Evolutionary conservation across 2,888 invertebrate genomes (phyloP).

Genomic region (Eupithecia centaureata): DNA sequence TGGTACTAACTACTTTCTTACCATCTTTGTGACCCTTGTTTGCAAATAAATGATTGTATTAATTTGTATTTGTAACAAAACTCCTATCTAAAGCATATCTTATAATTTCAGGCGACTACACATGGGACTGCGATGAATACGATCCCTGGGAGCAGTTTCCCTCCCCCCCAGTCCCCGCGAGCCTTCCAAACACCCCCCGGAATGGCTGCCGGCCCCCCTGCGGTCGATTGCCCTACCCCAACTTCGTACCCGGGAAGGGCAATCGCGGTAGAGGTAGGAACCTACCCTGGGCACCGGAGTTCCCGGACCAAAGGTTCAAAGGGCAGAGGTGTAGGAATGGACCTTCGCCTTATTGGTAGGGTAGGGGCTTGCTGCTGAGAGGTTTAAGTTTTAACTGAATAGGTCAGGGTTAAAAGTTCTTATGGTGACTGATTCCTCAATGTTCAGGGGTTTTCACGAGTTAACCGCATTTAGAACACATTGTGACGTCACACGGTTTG

Average conservation of each 20-base stretch:
- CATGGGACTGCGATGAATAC: conserved; percentile 69
- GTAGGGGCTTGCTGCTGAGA: not conserved
- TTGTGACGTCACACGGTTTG: too few species aligned
- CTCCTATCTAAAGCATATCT: not conserved
- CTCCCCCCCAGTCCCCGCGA: conserved; percentile 60
- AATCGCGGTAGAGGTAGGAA: conserved; percentile 65
- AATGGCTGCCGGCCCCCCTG: conserved; percentile 74
- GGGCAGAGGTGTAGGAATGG: conserved; percentile 72
- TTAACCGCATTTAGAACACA: too few species aligned
- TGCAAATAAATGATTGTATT: too few species aligned
- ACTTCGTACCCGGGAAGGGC: conserved; percentile 61
- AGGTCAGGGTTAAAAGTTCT: not conserved
- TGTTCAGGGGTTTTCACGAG: not conserved
- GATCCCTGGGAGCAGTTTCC: conserved; percentile 72
- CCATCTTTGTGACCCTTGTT: too few species aligned
- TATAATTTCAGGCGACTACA: conserved; percentile 63
- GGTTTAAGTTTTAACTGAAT: not conserved
- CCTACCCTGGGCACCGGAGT: conserved; percentile 71
- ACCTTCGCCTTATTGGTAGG: conserved; percentile 74
- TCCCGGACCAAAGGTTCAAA: conserved; percentile 71
- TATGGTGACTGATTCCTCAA: not conserved
- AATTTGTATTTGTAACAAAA: too few species aligned
- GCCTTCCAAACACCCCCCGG: conserved; percentile 67
- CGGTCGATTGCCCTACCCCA: conserved; percentile 59
- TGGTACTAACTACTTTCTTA: too few species aligned